phyloP scores from a whole-genome alignment of 35 echinoderm and acorn worm genomes.

The Eucidaris tribuloides region DNA sequence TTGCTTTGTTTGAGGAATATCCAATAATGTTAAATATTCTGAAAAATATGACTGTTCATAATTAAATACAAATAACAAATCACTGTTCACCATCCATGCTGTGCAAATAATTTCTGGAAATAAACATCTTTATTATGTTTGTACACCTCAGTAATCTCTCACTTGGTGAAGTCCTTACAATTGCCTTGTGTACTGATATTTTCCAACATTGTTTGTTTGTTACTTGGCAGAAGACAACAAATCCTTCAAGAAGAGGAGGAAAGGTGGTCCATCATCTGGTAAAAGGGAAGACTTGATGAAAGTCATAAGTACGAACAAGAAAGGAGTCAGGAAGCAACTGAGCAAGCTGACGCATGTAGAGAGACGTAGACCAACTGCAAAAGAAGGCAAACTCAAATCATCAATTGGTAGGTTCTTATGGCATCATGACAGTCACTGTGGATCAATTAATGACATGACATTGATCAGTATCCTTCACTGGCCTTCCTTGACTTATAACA shows the following conservation, averaged over 20 bases:
- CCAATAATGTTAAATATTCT: too few relatives aligned
- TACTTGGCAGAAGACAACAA: too few relatives aligned
- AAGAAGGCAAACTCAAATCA: slow-evolving; percentile 12
- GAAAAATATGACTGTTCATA: too few relatives aligned
- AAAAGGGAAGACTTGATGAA: slow-evolving; percentile 14
- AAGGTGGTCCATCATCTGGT: not conserved
- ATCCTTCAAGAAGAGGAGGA: too few relatives aligned
- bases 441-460: not conserved
- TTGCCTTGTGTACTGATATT: not conserved
- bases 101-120: too few relatives aligned
- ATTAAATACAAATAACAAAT: too few relatives aligned
- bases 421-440: too few relatives aligned
- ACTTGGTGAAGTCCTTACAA: not conserved
- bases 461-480: not conserved
- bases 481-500: not conserved
- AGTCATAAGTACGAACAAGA: slow-evolving; percentile 3
- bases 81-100: too few relatives aligned
- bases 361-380: not conserved
- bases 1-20: too few relatives aligned
- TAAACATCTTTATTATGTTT: too few relatives aligned
- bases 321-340: slow-evolving; percentile 19
- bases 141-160: not conserved
- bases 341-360: not conserved
- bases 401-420: slow-evolving; percentile 9
- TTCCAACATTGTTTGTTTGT: too few relatives aligned